Conservation (phyloP, 2,113 vertebrate species). For the Mormyrus iriodes region DNA sequence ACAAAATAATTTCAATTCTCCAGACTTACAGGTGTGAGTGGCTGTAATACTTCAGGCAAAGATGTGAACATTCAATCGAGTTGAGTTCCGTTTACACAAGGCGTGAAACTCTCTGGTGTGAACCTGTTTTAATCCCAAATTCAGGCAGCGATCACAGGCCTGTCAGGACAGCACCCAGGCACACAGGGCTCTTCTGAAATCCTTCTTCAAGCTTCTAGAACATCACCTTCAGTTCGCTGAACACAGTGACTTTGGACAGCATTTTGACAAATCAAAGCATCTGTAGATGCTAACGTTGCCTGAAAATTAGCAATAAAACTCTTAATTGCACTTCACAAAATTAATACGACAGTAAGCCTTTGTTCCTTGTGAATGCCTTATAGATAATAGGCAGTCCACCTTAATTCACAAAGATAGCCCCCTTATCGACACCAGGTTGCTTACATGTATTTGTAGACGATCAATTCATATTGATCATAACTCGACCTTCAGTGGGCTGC, state of each 20-base stretch:
- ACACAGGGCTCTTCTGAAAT: background rate
- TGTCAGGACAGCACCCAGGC: background rate
- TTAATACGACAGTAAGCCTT: background rate
- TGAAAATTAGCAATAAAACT: background rate
- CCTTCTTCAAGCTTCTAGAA: background rate
- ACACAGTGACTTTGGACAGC: background rate
- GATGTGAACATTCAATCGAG: background rate
- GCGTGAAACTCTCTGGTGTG: background rate
- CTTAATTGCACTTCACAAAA: background rate
- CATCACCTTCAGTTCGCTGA: background rate
- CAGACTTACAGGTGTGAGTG: background rate
- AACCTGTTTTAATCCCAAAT: background rate
- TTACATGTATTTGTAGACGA: conserved; percentile 78
- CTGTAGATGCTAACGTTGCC: background rate
- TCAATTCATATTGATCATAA: conserved; percentile 84
- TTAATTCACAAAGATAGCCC: conserved; percentile 67
- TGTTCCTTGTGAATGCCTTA: background rate
- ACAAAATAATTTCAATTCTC: background rate
- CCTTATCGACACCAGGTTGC: conserved; percentile 68
- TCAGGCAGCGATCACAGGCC: background rate
- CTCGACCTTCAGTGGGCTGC: conserved; percentile 72
- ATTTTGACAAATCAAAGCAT: background rate
- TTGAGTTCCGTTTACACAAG: background rate
- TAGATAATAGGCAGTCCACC: conserved; percentile 54
- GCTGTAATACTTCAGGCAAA: background rate